Evolutionary conservation across 2,113 vertebrate genomes (phyloP), one percentile per base, ranked within the genome.

Genomic region (Chitala chitala): DNA sequence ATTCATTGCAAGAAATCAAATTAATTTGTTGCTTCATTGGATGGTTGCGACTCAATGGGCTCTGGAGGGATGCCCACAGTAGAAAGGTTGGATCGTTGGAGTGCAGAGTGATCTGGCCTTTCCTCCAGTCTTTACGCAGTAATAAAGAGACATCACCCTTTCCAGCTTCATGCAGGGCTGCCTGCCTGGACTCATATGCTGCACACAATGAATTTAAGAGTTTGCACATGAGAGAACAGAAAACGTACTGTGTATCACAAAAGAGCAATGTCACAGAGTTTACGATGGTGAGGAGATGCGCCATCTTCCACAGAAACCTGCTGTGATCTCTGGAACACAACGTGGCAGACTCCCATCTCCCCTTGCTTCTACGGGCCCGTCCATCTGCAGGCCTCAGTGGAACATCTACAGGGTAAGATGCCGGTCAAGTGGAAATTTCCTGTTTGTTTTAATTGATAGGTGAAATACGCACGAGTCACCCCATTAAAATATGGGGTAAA

Each of bases 71-170:
- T 73, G 71, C 74, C 71, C 72, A 48, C 40, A 8, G 36, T 73
- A 66, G 61, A 72, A 75, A 68, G 26, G 79, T 79, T 75, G 66
- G 77, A 76, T 81, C 77, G 81, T 24, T 72, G 59, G 75, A 82
- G 80, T 79, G 79, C 44, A 82, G 81, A 77, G 51, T 72, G 79
- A 59, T 53, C 73, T 48, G 50, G 63, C 59, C 22, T 58, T 53
- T 38, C 22, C 64, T 75, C 72, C 68, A 75, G 63, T 74, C 64
- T 15, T 73, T 50, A 80, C 65, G 75, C 75, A 78, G 79, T 73
- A 77, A 50, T 40, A 70, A 75, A 58, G 56, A 36, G 51, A 8
- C 9, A n/a, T 40, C 64, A 46, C 68, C 40, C 38, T 31, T 68
- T 68, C 65, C 13, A 80, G 78, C 80, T 53, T 73, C 76, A 78